Evolutionary conservation across 2,888 invertebrate species (phyloP).

Genomic region (Pterobdella sp.): DNA sequence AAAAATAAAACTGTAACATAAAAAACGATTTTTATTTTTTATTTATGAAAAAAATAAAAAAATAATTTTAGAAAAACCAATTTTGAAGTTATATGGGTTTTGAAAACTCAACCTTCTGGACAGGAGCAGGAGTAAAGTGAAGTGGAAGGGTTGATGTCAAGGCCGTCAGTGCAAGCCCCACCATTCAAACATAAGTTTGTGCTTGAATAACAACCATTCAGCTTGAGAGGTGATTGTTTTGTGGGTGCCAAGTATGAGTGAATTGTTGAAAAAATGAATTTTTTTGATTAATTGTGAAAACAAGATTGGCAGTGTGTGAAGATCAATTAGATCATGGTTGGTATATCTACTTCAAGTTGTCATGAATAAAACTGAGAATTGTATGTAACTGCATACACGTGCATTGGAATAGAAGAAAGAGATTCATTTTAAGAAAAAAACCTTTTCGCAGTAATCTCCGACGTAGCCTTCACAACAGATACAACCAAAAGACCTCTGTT

Average conservation of each 20-base stretch:
- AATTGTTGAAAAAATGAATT: background rate
- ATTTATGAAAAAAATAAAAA: background rate
- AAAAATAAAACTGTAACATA: too few species aligned
- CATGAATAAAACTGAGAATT: too few species aligned
- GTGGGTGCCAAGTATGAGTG: background rate
- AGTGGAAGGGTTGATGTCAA: background rate
- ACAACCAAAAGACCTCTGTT: background rate
- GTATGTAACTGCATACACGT: too few species aligned
- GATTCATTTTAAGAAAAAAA: too few species aligned
- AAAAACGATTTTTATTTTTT: too few species aligned
- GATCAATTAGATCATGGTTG: background rate
- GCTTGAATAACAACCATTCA: conserved; percentile 19
- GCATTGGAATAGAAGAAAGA: background rate
- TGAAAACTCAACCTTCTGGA: conserved; percentile 9
- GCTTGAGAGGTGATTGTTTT: background rate
- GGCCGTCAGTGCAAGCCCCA: conserved; percentile 15
- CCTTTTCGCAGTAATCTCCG: conserved; percentile 2
- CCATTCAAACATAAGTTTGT: conserved; percentile 11
- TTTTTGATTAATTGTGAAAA: too few species aligned
- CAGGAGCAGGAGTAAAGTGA: conserved; percentile 20
- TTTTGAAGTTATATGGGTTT: background rate
- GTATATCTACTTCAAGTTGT: background rate
- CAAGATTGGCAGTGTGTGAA: background rate
- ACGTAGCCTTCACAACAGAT: background rate
- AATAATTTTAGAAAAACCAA: background rate